Base-by-base conservation (phyloP, 2,888 invertebrate species). In the Eustalomyia histrio region DNA sequence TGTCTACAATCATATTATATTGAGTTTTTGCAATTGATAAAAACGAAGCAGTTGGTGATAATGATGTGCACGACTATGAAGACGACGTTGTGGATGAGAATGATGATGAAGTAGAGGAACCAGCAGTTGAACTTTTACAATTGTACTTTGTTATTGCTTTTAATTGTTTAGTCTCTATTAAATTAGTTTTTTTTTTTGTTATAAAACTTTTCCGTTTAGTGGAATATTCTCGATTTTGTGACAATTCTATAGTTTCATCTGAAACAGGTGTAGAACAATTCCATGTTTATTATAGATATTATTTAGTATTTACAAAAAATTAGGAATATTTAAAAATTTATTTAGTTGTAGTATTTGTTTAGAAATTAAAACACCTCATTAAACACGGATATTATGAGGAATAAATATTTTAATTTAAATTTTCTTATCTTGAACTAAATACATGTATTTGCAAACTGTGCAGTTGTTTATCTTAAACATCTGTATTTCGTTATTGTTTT, bases 1-100 rank as follows among this genome's bases (percentile, higher is more conserved):
- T 74, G 43, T 81, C 81, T 39, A 81, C 74, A 76, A 75, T 76
- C 80, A 82, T 80, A 58, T 79, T 64, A 17, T n/a, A 21, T n/a
- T 16, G 10, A 17, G 8, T 55, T 76, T 71, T 35, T 72, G 64
- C 43, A 68, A 72, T 68, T 73, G 72, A 76, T 69, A 64, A 53
- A 52, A 29, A 73, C 67, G 61, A 78, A 73, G 35, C 67, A 24
- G 60, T 73, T 61, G 61, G 39, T 55, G 50, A 64, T 58, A 63
- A 52, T 63, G 72, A 60, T 29, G 33, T 52, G 29, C n/a, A n/a
- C 43, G 53, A 17, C 33, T n/a, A n/a, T n/a, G 55, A 61, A 17
- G 71, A 53, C 12, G 61, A 52, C 17, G 55, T 17, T 63, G 24
- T 21, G 6, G 55, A 57, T n/a, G 18, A 9, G 8, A 21, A 47